phyloP scores from a whole-genome alignment of 1,140 invertebrate species.

The Oreohelix idahoensis region DNA sequence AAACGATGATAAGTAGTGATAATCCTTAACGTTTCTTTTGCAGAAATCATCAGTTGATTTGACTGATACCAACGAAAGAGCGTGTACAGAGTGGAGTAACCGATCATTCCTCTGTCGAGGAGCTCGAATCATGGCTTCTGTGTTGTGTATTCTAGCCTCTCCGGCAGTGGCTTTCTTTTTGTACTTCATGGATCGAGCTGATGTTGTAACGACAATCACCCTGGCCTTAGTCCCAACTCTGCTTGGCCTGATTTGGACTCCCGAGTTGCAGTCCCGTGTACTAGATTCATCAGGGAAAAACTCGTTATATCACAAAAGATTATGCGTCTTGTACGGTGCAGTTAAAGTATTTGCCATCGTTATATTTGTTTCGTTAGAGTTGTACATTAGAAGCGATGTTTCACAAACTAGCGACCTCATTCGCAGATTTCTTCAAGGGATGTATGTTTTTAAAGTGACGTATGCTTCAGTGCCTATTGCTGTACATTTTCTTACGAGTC shows the following conservation, averaged over 20 bases:
- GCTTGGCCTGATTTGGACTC: constrained; percentile 43
- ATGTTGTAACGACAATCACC: constrained; percentile 26
- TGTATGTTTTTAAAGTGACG: constrained; percentile 10
- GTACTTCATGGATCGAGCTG: constrained; percentile 23
- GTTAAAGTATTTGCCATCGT: constrained; percentile 44
- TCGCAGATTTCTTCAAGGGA: constrained; percentile 27
- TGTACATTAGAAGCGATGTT: constrained; percentile 25
- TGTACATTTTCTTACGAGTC: constrained; percentile 36
- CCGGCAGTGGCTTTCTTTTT: constrained; percentile 24
- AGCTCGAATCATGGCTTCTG: constrained; percentile 5
- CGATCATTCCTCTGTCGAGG: constrained; percentile 8
- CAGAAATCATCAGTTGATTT: background rate
- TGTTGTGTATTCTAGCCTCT: constrained; percentile 13
- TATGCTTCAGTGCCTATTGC: constrained; percentile 37
- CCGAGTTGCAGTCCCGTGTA: constrained; percentile 37
- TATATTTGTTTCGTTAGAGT: constrained; percentile 43
- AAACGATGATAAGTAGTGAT: too few relatives aligned
- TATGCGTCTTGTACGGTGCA: constrained; percentile 42
- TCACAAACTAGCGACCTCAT: constrained; percentile 4
- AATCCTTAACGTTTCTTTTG: background rate
- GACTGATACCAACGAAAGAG: background rate
- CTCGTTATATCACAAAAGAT: constrained; percentile 27
- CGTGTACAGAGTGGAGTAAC: background rate
- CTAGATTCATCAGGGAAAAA: constrained; percentile 28
- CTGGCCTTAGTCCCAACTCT: constrained; percentile 32